Evolutionary conservation across 2,888 invertebrate genomes (phyloP).

Genomic region (Thysanoteuthis rhombus): DNA sequence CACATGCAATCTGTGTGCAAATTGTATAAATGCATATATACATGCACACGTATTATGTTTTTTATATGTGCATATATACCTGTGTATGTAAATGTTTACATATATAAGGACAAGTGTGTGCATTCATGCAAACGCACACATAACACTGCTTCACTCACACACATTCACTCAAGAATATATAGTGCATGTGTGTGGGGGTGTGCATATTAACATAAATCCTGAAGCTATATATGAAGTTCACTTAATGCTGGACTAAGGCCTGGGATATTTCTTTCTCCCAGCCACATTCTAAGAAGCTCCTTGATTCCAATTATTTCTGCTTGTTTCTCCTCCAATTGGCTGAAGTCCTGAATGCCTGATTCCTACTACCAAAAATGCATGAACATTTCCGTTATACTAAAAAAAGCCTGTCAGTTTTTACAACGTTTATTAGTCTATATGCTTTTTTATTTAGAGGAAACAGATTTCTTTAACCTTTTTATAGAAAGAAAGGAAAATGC

Average conservation of each 20-base stretch:
- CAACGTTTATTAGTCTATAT: background rate
- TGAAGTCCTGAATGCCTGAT: background rate
- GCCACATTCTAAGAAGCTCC: background rate
- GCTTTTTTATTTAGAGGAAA: background rate
- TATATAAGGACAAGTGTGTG: background rate
- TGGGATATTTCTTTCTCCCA: background rate
- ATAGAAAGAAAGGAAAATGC: background rate
- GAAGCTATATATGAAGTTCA: background rate
- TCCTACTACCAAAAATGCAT: constrained; percentile 12
- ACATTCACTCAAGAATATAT: background rate
- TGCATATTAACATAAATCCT: background rate
- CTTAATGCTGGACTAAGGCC: background rate
- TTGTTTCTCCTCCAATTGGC: background rate
- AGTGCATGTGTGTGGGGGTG: background rate
- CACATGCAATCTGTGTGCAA: background rate
- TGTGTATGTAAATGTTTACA: background rate
- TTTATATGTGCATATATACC: background rate
- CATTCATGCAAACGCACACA: background rate
- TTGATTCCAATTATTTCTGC: background rate
- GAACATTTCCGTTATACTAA: background rate
- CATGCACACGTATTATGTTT: background rate
- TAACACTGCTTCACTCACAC: background rate
- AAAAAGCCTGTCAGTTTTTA: background rate
- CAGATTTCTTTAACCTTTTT: background rate
- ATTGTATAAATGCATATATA: background rate